A percentile compares a stretch with the other conserved stretches of the same genome.
These are phyloP conservation scores for Chaetorhynchus papuensis DNA, from an alignment of 2,113 vertebrate species.

Conservation along the genomic window DNA sequence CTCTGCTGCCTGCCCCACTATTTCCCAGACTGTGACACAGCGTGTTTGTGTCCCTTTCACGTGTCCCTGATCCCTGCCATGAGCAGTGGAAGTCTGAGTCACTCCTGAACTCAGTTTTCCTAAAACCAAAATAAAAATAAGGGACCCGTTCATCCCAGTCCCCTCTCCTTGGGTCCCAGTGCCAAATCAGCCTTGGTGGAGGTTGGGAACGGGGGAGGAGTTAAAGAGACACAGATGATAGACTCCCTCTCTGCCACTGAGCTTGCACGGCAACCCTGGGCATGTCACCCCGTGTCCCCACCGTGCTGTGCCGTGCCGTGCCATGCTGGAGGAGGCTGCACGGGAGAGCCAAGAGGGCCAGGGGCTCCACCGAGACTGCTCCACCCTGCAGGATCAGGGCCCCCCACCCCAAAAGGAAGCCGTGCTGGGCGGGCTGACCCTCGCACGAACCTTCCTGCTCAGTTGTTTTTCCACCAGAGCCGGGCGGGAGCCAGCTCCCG, in stretches of 20 bases:
- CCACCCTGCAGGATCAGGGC: rapidly evolving
- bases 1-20: not conserved
- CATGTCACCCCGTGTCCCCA: not conserved
- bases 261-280: not conserved
- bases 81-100: not conserved
- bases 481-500: not conserved
- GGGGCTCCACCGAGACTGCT: not conserved
- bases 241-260: not conserved
- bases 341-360: rapidly evolving
- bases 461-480: not conserved
- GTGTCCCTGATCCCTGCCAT: not conserved
- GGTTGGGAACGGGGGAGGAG: not conserved
- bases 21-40: not conserved
- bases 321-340: not conserved
- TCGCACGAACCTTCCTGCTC: not conserved
- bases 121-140: not conserved
- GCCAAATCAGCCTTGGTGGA: not conserved
- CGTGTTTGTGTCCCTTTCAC: not conserved
- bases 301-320: not conserved
- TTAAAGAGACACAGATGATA: rapidly evolving
- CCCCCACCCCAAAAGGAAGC: not conserved
- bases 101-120: not conserved
- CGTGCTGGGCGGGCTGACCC: not conserved
- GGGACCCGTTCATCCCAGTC: rapidly evolving
- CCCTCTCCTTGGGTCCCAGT: not conserved